Conservation (phyloP, 1,140 invertebrate species). For the Drosophila sulfurigaster region DNA sequence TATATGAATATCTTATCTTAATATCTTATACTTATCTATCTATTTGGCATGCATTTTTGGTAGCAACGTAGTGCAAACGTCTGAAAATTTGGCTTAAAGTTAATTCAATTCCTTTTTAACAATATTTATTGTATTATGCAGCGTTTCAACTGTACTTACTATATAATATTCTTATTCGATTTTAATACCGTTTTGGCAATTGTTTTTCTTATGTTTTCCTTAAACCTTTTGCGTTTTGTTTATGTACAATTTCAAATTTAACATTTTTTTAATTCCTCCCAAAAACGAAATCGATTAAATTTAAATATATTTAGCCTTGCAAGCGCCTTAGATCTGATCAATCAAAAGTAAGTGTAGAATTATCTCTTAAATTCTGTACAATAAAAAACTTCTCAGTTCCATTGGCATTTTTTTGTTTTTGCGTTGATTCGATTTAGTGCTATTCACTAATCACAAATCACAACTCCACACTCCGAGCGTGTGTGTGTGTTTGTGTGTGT, state of each 20-base stretch:
- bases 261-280: conserved; percentile 34
- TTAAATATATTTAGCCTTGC: conserved; percentile 75
- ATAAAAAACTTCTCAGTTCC: conserved; percentile 7
- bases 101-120: conserved; percentile 16
- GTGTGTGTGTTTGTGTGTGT: conserved; percentile 6
- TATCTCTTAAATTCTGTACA: conserved; percentile 13
- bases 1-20: conserved; percentile 19
- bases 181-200: conserved; percentile 56
- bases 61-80: conserved; percentile 50
- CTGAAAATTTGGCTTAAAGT: conserved; percentile 39
- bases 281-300: conserved; percentile 36
- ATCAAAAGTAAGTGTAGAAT: conserved; percentile 74
- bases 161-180: conserved; percentile 19
- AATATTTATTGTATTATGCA: conserved; percentile 14
- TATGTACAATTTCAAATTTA: conserved; percentile 25
- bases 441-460: conserved; percentile 10
- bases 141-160: conserved; percentile 5
- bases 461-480: background rate
- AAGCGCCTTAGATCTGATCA: conserved; percentile 71
- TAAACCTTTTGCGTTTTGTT: conserved; percentile 42
- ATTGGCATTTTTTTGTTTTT: background rate
- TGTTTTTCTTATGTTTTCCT: conserved; percentile 25
- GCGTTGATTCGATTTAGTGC: background rate
- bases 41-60: conserved; percentile 48
- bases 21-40: conserved; percentile 22